A percentile compares a stretch with the other conserved stretches of the same genome.
Conservation (phyloP, 2,888 invertebrate genomes). For the Campoplex capitator region DNA sequence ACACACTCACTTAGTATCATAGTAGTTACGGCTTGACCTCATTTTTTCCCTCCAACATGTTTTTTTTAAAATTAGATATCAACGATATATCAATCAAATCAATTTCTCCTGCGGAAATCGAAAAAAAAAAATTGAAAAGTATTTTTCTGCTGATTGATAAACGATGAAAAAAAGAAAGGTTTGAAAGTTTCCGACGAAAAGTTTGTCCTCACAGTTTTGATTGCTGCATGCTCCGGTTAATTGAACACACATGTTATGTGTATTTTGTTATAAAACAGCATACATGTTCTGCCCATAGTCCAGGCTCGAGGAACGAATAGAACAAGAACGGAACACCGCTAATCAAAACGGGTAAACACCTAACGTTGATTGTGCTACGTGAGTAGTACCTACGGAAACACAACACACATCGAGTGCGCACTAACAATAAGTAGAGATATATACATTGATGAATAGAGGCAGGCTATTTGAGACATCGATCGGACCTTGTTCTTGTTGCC, state of each 20-base stretch:
- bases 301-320: neutral
- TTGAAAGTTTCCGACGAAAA: too few relatives aligned
- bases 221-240: too few relatives aligned
- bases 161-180: too few relatives aligned
- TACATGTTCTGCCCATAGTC: slow-evolving; percentile 11
- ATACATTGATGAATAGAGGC: slow-evolving; percentile 67
- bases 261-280: slow-evolving; percentile 39
- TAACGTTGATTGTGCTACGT: slow-evolving; percentile 79
- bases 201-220: too few relatives aligned
- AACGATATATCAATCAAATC: too few relatives aligned
- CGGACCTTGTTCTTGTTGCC: slow-evolving; percentile 70
- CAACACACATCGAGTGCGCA: slow-evolving; percentile 54
- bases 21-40: too few relatives aligned
- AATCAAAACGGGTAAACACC: slow-evolving; percentile 82
- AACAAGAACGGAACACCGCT: slow-evolving; percentile 75
- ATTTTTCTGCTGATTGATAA: too few relatives aligned
- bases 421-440: slow-evolving; percentile 62
- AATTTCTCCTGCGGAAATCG: too few relatives aligned
- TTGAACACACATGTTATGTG: neutral
- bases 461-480: slow-evolving; percentile 76
- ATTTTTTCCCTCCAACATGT: too few relatives aligned
- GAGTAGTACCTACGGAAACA: slow-evolving; percentile 65
- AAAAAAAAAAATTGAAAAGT: too few relatives aligned
- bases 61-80: too few relatives aligned
- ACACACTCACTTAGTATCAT: too few relatives aligned